A percentile compares a stretch with the other conserved stretches of the same genome.
Evolutionary conservation across 2,888 invertebrate genomes (phyloP).

Genomic region (Megalurothrips usitatus): DNA sequence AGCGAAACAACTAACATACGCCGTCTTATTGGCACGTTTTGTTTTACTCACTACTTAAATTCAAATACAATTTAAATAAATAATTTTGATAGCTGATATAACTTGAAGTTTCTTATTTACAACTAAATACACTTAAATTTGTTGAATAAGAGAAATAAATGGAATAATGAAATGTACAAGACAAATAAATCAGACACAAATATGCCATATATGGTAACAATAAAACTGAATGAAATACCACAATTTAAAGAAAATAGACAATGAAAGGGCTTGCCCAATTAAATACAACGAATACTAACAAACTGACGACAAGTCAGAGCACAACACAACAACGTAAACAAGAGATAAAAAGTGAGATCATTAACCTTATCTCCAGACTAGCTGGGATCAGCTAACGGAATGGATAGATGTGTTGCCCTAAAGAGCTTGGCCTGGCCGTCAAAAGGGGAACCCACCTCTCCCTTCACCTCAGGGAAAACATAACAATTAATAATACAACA

Average conservation of each 20-base stretch:
- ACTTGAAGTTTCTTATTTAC: conserved; percentile 18
- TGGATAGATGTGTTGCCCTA: conserved; percentile 11
- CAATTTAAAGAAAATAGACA: conserved; percentile 15
- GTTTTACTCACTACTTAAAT: conserved; percentile 3
- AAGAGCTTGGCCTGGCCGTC: background rate
- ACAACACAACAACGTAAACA: conserved; percentile 5
- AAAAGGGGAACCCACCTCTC: background rate
- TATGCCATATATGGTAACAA: conserved; percentile 15
- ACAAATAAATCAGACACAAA: background rate
- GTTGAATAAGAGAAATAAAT: conserved; percentile 2
- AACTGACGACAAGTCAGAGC: background rate
- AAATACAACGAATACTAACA: conserved; percentile 25
- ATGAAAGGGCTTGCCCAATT: background rate
- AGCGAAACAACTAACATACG: background rate
- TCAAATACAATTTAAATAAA: conserved; percentile 6
- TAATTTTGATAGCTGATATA: conserved; percentile 16
- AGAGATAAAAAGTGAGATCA: conserved; percentile 21
- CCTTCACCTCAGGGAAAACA: conserved; percentile 18
- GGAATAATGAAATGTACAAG: conserved; percentile 16
- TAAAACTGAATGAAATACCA: background rate
- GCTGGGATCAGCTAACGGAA: conserved; percentile 13
- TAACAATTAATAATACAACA: conserved; percentile 23
- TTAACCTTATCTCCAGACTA: background rate
- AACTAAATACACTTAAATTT: background rate
- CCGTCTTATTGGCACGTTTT: background rate